A percentile compares a stretch with the other conserved stretches of the same genome.
Conservation (phyloP, 2,113 vertebrate genomes). For the Cebus imitator region DNA sequence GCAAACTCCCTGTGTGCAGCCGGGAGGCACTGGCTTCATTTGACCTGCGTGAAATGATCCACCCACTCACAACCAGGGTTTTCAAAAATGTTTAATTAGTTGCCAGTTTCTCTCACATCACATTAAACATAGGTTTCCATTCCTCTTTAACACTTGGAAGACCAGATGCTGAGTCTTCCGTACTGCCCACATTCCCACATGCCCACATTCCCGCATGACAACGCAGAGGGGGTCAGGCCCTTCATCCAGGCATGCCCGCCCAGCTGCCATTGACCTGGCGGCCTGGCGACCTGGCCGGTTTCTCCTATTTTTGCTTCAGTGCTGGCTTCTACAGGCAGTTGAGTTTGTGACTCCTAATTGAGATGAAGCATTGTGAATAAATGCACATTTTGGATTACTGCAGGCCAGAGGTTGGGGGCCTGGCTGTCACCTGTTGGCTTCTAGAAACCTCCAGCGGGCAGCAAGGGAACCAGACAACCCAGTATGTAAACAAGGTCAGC, state of each 20-base stretch:
- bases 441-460: neutral
- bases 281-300: too few species aligned
- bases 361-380: neutral
- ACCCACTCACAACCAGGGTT: neutral
- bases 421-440: neutral
- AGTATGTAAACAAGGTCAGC: neutral
- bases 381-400: neutral
- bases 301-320: neutral
- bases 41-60: neutral
- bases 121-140: neutral
- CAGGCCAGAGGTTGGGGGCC: neutral
- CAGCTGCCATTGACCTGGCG: rapidly evolving
- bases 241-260: rapidly evolving
- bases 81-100: neutral
- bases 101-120: neutral
- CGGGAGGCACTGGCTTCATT: neutral
- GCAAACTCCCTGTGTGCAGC: neutral
- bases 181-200: neutral
- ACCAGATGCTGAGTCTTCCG: neutral
- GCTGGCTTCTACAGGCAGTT: neutral
- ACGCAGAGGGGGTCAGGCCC: neutral
- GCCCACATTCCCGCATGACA: neutral
- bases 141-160: neutral
- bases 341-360: neutral
- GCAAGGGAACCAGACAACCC: neutral